Conservation (phyloP, 2,113 vertebrate genomes). For the Mesocricetus auratus region DNA sequence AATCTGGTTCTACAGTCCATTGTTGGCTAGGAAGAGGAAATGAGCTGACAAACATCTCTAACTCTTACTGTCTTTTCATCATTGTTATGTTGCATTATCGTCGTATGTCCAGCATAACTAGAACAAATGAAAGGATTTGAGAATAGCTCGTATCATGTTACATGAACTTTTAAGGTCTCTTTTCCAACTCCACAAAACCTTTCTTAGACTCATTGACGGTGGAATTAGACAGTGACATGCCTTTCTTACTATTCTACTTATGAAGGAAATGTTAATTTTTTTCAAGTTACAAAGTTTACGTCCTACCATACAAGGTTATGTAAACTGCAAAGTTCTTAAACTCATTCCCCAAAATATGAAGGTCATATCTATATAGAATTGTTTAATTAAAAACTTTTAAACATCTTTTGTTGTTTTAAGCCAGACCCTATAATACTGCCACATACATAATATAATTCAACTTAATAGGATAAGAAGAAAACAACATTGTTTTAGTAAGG, state of each 20-base stretch:
- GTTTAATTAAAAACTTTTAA: not conserved
- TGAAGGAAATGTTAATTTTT: not conserved
- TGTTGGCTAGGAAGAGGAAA: not conserved
- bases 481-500: not conserved
- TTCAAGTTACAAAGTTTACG: not conserved
- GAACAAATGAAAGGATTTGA: not conserved
- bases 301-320: not conserved
- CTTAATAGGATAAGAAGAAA: conserved; percentile 12
- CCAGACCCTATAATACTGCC: not conserved
- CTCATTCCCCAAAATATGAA: not conserved
- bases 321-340: conserved; percentile 18
- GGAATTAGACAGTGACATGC: conserved; percentile 34
- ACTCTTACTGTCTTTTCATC: conserved; percentile 3
- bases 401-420: not conserved
- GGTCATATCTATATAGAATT: not conserved
- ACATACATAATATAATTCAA: not conserved
- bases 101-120: not conserved
- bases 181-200: not conserved
- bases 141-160: not conserved
- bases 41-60: not conserved
- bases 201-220: not conserved
- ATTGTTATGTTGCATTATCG: not conserved
- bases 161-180: not conserved
- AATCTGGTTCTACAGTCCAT: not conserved
- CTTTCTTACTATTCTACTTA: not conserved